Percentiles rank a stretch among this genome's conserved stretches.
Evolutionary conservation across 2,113 vertebrate species (phyloP).

Genomic region (Bujurquina vittata): DNA sequence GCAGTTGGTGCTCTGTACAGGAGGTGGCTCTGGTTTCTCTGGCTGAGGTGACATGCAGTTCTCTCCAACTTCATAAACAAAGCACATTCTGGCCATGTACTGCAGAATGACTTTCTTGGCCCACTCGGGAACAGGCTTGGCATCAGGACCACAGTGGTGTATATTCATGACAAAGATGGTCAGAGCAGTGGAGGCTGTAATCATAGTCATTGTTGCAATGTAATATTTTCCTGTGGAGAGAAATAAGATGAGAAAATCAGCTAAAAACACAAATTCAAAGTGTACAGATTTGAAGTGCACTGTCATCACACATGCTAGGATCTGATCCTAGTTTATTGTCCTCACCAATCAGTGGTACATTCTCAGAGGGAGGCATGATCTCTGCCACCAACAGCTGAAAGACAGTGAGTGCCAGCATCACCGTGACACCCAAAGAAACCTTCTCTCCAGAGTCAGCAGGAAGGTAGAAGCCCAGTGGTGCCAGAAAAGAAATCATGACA

Average conservation of each 20-base stretch:
- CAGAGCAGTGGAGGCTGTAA: slow-evolving; percentile 88
- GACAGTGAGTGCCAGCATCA: slow-evolving; percentile 91
- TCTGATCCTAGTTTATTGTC: neutral
- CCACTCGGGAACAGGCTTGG: slow-evolving; percentile 87
- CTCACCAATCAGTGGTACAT: slow-evolving; percentile 91
- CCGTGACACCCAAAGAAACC: slow-evolving; percentile 90
- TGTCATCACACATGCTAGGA: neutral
- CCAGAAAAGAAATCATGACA: slow-evolving; percentile 91
- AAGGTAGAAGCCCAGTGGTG: slow-evolving; percentile 91
- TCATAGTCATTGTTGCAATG: slow-evolving; percentile 94
- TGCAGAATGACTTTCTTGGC: slow-evolving; percentile 85
- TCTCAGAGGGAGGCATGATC: slow-evolving; percentile 92
- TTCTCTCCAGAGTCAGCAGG: slow-evolving; percentile 92
- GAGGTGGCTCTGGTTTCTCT: slow-evolving; percentile 52
- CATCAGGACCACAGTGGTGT: slow-evolving; percentile 89
- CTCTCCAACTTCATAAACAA: slow-evolving; percentile 84
- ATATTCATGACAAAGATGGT: slow-evolving; percentile 94
- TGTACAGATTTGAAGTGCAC: neutral
- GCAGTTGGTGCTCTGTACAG: slow-evolving; percentile 38
- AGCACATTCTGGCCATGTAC: slow-evolving; percentile 86
- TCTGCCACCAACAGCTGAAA: slow-evolving; percentile 93
- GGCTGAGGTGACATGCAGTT: slow-evolving; percentile 79
- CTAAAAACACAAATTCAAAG: neutral
- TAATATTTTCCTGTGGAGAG: slow-evolving; percentile 88
- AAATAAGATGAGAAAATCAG: slow-evolving; percentile 1